Evolutionary conservation across 2,888 invertebrate species (phyloP).

Genomic region (Hedya salicella): DNA sequence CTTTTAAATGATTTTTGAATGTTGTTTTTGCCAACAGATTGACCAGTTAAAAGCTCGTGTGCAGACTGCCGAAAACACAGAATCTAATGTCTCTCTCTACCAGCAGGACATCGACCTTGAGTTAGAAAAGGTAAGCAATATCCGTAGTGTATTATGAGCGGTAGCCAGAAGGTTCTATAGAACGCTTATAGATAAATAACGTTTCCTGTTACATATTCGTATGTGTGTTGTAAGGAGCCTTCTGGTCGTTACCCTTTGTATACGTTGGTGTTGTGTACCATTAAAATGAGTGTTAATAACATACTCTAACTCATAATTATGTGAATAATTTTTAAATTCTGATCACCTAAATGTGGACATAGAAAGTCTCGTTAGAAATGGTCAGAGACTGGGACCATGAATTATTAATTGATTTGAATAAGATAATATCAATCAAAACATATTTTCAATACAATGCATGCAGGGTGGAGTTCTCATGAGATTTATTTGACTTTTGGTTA

Average conservation of each 20-base stretch:
- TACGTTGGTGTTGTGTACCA: slow-evolving; percentile 39
- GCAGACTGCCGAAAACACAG: slow-evolving; percentile 74
- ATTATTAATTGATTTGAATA: neutral
- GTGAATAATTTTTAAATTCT: neutral
- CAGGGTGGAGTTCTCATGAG: slow-evolving; percentile 8
- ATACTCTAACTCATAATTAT: slow-evolving; percentile 26
- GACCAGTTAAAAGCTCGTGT: slow-evolving; percentile 82
- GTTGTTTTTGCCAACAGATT: no score
- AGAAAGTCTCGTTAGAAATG: no score
- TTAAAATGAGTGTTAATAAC: slow-evolving; percentile 36
- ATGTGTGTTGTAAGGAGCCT: slow-evolving; percentile 10
- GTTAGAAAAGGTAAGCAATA: slow-evolving; percentile 75
- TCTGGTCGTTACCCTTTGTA: neutral
- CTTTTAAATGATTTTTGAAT: no score
- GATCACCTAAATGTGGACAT: no score
- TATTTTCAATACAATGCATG: slow-evolving; percentile 22
- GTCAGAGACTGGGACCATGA: no score
- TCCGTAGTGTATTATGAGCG: neutral
- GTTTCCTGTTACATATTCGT: no score
- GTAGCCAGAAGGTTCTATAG: neutral
- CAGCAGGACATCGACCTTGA: slow-evolving; percentile 84
- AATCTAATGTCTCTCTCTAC: slow-evolving; percentile 78
- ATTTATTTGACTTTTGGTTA: slow-evolving; percentile 11
- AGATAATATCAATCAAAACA: neutral
- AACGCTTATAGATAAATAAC: neutral